Base-by-base conservation (phyloP, 1,140 invertebrate species). In the Drosophila arizonae region DNA sequence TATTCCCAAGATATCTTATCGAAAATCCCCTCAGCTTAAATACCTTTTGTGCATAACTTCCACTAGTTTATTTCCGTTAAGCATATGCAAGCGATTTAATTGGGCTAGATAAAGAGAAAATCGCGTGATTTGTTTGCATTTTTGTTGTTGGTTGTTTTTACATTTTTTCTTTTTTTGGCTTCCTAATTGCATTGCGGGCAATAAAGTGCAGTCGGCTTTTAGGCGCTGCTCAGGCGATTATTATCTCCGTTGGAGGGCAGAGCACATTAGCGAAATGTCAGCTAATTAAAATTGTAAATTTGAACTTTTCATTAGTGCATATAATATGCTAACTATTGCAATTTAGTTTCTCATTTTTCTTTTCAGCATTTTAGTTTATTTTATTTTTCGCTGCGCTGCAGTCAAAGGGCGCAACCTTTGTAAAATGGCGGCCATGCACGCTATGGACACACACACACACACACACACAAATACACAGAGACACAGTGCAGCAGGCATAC, bases 231-330 rank as follows among this genome's bases (percentile, higher is more conserved):
- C 60, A 54, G 56, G 56, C 56, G 51, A 10, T 54, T 57, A 61
- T 45, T 39, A 69, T 68, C 66, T 54, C 30, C 39, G 57, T 58
- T 60, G 45, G 50, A 33, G 46, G n/a, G 17, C 50, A 15, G 56
- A 33, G 26, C 66, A 45, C 48, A 73, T 73, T 73, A 73, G 71
- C 72, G 61, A 87, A 81, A 86, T 82, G 65, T 57, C 69, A 78
- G 76, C 70, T 82, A 87, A 82, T 87, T 86, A 88, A 86, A 86
- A 87, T 86, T 76, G 79, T 82, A 82, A 82, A 87, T 88, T 78
- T 86, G 57, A 72, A 87, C 79, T 88, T 86, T 85, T 67, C 64
- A 71, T 66, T 68, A 48, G 67, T 5, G 15, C 60, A 63, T 61
- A 36, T 45, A 50, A 56, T 57, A 57, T 54, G 36, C 43, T 26